Evolutionary conservation across 2,113 vertebrate genomes (phyloP).

Genomic region (Collichthys lucidus): DNA sequence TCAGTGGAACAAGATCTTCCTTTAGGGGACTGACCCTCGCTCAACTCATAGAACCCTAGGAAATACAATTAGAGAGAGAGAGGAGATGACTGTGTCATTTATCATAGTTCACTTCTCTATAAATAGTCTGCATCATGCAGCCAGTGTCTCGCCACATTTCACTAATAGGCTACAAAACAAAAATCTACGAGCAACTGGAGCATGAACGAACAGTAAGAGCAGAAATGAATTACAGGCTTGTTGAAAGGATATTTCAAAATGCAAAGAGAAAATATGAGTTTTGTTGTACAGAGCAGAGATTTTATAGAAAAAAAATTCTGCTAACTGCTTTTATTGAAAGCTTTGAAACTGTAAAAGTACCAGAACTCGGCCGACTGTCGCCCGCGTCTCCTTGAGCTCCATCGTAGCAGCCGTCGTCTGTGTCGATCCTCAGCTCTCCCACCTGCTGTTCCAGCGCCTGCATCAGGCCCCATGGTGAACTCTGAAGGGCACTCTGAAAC

Average conservation of each 20-base stretch:
- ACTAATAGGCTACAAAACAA: constrained; percentile 35
- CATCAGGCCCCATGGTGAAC: constrained; percentile 80
- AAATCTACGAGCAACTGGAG: constrained; percentile 37
- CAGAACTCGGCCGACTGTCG: constrained; percentile 76
- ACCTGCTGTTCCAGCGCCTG: constrained; percentile 82
- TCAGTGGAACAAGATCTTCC: constrained; percentile 82
- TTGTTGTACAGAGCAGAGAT: neutral
- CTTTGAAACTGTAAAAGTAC: constrained; percentile 48
- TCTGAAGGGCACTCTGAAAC: constrained; percentile 81
- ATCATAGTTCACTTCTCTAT: constrained; percentile 18
- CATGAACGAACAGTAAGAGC: constrained; percentile 23
- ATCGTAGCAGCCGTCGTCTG: constrained; percentile 50
- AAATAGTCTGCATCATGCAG: constrained; percentile 12
- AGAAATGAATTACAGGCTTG: constrained; percentile 22
- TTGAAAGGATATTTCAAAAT: constrained; percentile 3
- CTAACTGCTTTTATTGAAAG: neutral
- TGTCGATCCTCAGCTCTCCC: constrained; percentile 79
- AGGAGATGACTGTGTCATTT: constrained; percentile 21
- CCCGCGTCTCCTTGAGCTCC: constrained; percentile 66
- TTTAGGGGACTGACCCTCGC: constrained; percentile 85
- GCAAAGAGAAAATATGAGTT: neutral
- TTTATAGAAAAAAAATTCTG: neutral
- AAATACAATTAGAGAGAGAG: constrained; percentile 10
- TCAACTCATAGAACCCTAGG: constrained; percentile 87
- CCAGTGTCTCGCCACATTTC: constrained; percentile 7